Conservation (phyloP, 2,797 vertebrate species). For the Acanthurus tractus region DNA sequence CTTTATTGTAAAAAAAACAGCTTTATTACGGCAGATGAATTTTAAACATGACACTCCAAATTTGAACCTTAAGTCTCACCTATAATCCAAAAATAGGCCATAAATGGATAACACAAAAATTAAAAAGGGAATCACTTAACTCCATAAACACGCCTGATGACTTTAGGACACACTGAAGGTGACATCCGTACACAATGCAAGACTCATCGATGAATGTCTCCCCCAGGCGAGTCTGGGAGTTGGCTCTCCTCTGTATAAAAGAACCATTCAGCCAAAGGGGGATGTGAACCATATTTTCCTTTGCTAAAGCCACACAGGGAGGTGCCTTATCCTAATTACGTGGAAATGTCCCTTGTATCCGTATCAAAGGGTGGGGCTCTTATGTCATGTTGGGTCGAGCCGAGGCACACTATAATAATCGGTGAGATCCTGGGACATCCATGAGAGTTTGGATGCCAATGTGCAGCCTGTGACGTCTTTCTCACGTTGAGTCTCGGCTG, state of each 20-base stretch:
- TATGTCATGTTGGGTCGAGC: constrained; percentile 71
- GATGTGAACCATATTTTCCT: constrained; percentile 82
- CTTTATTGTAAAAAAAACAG: constrained; percentile 38
- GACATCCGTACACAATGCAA: constrained; percentile 74
- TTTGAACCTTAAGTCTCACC: constrained; percentile 34
- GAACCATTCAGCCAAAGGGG: constrained; percentile 76
- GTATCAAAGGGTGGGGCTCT: constrained; percentile 78
- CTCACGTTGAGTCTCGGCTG: constrained; percentile 47
- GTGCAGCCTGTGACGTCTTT: constrained; percentile 62
- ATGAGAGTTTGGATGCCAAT: constrained; percentile 45
- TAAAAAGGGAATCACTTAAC: constrained; percentile 65
- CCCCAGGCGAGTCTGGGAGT: constrained; percentile 71
- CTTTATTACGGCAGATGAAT: constrained; percentile 66
- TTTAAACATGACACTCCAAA: constrained; percentile 41
- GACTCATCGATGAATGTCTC: constrained; percentile 75
- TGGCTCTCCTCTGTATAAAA: constrained; percentile 72
- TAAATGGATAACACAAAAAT: constrained; percentile 59
- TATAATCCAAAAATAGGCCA: constrained; percentile 38
- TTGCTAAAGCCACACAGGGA: constrained; percentile 75
- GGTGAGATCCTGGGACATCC: constrained; percentile 55
- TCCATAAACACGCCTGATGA: constrained; percentile 65
- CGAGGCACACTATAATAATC: constrained; percentile 55
- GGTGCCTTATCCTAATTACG: constrained; percentile 78
- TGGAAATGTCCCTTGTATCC: constrained; percentile 82
- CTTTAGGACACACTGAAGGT: constrained; percentile 64